Conservation (phyloP, 2,113 vertebrate genomes). For the Todiramphus saurophagus region DNA sequence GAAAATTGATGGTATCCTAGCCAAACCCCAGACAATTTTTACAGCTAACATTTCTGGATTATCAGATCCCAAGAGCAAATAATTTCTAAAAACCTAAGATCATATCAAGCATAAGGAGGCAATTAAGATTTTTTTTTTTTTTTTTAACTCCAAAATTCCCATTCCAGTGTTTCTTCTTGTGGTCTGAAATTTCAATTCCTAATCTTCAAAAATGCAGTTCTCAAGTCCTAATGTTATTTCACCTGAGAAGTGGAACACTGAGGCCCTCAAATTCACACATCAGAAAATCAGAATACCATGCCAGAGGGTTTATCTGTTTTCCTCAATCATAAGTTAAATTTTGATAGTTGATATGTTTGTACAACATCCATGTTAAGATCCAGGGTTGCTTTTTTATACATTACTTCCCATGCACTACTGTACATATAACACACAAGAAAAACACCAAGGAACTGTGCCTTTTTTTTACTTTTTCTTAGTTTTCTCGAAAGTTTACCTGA, state of each 20-base stretch:
- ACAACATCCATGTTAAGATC: background rate
- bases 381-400: background rate
- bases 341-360: background rate
- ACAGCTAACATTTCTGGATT: background rate
- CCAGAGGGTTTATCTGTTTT: background rate
- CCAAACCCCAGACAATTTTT: background rate
- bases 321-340: background rate
- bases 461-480: background rate
- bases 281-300: background rate
- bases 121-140: background rate
- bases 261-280: background rate
- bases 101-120: background rate
- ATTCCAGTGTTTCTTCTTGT: background rate
- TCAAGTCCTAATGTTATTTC: background rate
- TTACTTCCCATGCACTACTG: background rate
- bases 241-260: background rate
- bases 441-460: fast-evolving
- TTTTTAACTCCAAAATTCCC: background rate
- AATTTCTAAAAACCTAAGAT: background rate
- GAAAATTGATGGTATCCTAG: too few species aligned
- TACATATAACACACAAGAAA: background rate
- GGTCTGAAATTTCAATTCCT: background rate
- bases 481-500: background rate
- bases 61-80: background rate
- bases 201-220: background rate